phyloP scores from a whole-genome alignment of 2,113 vertebrate species.

The Rynchops niger region DNA sequence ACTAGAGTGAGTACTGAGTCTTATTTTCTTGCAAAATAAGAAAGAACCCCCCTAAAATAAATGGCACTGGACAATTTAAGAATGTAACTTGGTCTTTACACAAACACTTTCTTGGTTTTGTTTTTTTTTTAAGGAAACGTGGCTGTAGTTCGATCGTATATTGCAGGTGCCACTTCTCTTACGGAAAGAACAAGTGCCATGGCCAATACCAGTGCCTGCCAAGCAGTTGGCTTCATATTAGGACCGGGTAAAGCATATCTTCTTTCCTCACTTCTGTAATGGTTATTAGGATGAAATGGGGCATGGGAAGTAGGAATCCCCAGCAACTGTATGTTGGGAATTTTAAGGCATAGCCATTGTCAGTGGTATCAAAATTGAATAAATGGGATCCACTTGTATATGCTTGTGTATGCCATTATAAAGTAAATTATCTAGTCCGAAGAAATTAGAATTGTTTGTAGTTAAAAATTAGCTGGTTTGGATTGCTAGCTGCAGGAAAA shows the following conservation, averaged over 20 bases:
- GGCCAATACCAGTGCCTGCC: slow-evolving; percentile 94
- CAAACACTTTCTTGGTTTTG: neutral
- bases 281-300: neutral
- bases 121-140: slow-evolving; percentile 84
- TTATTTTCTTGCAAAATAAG: neutral
- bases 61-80: neutral
- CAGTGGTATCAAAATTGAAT: neutral
- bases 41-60: neutral
- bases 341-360: neutral
- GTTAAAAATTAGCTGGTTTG: neutral
- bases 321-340: neutral
- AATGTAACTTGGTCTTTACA: neutral
- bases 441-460: neutral
- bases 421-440: neutral
- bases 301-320: neutral
- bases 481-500: neutral
- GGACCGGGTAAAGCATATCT: slow-evolving; percentile 85
- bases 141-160: slow-evolving; percentile 90
- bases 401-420: neutral
- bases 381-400: neutral
- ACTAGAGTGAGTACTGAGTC: neutral
- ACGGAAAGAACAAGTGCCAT: slow-evolving; percentile 90
- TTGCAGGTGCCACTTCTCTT: slow-evolving; percentile 92
- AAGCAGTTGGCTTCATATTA: slow-evolving; percentile 94
- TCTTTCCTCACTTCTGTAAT: neutral